These are phyloP conservation scores for Apamea sordens DNA, from an alignment of 2,888 invertebrate species.

Conservation along the genomic window DNA sequence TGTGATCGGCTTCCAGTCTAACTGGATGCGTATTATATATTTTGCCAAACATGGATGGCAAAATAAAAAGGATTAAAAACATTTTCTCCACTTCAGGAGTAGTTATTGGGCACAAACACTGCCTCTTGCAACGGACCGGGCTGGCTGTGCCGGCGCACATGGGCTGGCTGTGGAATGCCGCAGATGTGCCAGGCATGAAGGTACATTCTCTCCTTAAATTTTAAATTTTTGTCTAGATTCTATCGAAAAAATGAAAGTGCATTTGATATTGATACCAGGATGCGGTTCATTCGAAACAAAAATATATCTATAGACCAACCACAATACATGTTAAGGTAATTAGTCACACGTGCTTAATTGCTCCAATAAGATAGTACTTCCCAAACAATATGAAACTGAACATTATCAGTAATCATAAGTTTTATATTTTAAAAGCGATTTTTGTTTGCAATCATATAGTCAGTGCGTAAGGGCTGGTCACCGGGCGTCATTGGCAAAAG, in stretches of 20 bases:
- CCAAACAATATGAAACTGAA: background rate
- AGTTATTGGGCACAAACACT: conserved; percentile 89
- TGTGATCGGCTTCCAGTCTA: background rate
- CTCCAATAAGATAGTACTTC: background rate
- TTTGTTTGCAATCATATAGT: conserved; percentile 14
- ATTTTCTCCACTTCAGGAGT: conserved; percentile 75
- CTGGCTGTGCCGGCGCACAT: conserved; percentile 91
- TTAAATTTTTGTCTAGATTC: background rate
- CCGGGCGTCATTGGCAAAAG: conserved; percentile 90
- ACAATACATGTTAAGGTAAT: too few relatives aligned
- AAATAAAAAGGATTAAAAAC: background rate
- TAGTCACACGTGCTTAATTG: background rate
- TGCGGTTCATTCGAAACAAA: background rate
- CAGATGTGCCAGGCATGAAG: conserved; percentile 83
- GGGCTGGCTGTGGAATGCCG: conserved; percentile 92
- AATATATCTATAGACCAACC: background rate
- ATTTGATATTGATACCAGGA: background rate
- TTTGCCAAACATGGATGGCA: background rate
- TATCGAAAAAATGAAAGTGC: background rate
- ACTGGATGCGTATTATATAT: background rate
- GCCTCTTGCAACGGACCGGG: conserved; percentile 84
- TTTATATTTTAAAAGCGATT: background rate
- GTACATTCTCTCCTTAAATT: conserved; percentile 62
- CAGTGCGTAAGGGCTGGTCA: conserved; percentile 88
- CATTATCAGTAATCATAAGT: background rate